phyloP scores from a whole-genome alignment of 2,888 invertebrate genomes.

The Drosophila atripex region DNA sequence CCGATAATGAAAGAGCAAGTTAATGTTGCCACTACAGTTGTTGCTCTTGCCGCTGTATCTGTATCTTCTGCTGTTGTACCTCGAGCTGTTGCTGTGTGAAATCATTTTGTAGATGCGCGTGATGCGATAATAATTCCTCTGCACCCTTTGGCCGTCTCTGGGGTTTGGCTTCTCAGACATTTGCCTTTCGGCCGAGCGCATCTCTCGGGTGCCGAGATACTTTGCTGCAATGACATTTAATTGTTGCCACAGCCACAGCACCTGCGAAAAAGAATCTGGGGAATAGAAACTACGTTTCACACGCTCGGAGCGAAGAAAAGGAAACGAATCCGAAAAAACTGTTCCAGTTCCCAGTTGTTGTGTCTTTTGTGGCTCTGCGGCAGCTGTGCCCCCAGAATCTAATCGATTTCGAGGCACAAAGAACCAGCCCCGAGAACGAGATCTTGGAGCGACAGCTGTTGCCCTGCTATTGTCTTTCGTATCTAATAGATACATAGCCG shows the following conservation, averaged over 20 bases:
- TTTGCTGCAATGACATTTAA: constrained; percentile 34
- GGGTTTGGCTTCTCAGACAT: background rate
- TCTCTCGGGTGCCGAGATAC: constrained; percentile 2
- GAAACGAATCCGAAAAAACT: constrained; percentile 4
- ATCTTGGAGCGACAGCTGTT: constrained; percentile 20
- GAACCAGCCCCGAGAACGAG: background rate
- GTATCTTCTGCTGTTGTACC: constrained; percentile 11
- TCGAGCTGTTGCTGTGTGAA: constrained; percentile 44
- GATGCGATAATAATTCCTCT: constrained; percentile 58
- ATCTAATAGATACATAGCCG: constrained; percentile 18
- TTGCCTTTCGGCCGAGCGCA: background rate
- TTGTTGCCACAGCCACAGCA: constrained; percentile 20
- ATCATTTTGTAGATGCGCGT: constrained; percentile 67
- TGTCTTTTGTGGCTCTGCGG: constrained; percentile 16
- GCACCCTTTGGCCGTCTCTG: constrained; percentile 35
- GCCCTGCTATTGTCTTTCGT: constrained; percentile 23
- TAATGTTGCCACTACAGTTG: constrained; percentile 34
- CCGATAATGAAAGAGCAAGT: constrained; percentile 66
- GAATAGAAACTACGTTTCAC: constrained; percentile 10
- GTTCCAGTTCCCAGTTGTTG: constrained; percentile 10
- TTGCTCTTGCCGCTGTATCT: constrained; percentile 1
- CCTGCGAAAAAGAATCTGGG: constrained; percentile 14
- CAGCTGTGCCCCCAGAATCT: constrained; percentile 27
- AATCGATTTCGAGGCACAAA: constrained; percentile 27
- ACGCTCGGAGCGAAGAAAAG: background rate